Base-by-base conservation (phyloP, 2,888 invertebrate species). In the Chrysina gloriosa region DNA sequence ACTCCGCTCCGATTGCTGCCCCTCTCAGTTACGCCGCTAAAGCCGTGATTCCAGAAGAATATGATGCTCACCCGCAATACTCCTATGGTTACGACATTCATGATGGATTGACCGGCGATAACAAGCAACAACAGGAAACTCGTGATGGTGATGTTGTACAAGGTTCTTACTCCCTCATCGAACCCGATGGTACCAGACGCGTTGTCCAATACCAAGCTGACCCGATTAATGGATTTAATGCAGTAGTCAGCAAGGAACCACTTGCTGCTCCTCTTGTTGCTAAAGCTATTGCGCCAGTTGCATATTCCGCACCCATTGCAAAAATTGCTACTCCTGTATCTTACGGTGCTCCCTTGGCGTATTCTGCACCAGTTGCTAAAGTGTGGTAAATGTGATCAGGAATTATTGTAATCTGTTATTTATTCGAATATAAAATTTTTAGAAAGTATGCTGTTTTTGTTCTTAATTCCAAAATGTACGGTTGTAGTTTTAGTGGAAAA, bases 151-250 rank as follows among this genome's bases (percentile, higher is more conserved):
- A 87, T 77, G 84, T 84, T 65, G 87, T 87, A 25, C 85, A 86
- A 75, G 87, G 87, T 65, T 82, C 84, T 72, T 87, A 87, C 78
- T 85, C 85, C 23, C 77, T 87, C 3, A 81, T 84, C 56, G 87
- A 87, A 76, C 83, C 87, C 71, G 86, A 87, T 74, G 87, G 87
- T 74, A 85, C 84, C 65, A 81, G 83, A 70, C 83, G 86, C 70
- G 80, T 84, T 73, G 87, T 87, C 6, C 85, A 86, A 73, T 87
- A 87, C 78, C 84, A 85, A 39, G 88, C 89, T 21, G 89, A 89
- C 77, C 86, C 88, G 23, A 84, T 86, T 63, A 86, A 88, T 73
- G 89, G 89, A 1, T 89, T 89, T 83, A 89, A 89, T 80, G 89
- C 89, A 6, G 86, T 89, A 47, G 89, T 90, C 0, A 88, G 86